Conservation (phyloP, 2,797 vertebrate species). For the Anabacerthia variegaticeps region DNA sequence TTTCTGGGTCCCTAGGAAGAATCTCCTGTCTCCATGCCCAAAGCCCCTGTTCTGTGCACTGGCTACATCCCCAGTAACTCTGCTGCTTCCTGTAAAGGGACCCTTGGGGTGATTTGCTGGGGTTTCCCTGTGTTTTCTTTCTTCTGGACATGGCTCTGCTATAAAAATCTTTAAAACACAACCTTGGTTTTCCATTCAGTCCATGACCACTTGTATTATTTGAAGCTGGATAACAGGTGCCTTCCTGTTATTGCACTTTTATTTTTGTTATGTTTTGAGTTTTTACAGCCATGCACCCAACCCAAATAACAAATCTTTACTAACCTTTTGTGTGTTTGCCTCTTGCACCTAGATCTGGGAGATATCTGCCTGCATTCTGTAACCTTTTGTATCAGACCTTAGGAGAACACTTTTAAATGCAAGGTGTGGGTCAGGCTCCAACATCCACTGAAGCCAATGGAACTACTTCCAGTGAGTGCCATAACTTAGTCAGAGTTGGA, state of each 20-base stretch:
- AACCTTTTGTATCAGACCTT: background rate
- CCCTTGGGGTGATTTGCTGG: background rate
- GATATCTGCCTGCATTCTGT: background rate
- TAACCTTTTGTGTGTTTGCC: background rate
- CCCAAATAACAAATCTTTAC: background rate
- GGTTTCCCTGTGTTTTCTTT: background rate
- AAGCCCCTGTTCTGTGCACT: no score
- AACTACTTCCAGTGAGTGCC: background rate
- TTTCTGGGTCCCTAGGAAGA: background rate
- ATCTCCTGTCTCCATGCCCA: accelerated
- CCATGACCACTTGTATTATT: background rate
- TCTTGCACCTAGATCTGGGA: background rate
- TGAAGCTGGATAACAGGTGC: background rate
- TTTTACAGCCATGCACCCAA: background rate
- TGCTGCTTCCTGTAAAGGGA: background rate
- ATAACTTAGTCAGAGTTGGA: background rate
- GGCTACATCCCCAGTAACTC: background rate
- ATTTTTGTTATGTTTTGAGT: background rate
- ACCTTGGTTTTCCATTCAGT: background rate
- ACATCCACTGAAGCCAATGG: background rate
- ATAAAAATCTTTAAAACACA: background rate
- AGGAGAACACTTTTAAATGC: background rate
- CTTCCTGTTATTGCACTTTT: background rate
- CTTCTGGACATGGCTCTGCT: background rate
- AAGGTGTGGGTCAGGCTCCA: background rate